Conservation (phyloP, 2,113 vertebrate species). For the Falcunculus frontatus region DNA sequence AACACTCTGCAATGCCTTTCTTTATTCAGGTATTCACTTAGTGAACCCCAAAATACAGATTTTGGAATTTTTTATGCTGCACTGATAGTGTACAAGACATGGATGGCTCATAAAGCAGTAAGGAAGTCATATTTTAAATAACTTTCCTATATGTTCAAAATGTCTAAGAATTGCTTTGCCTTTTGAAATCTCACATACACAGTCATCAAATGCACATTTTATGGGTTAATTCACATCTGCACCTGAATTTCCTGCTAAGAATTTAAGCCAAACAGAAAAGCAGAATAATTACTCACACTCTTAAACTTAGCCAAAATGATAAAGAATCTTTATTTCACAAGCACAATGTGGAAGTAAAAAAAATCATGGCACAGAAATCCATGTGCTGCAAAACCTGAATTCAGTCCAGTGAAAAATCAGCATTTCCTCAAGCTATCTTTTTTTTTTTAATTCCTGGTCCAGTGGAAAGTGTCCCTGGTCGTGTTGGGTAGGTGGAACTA, state of each 20-base stretch:
- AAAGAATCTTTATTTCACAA: neutral
- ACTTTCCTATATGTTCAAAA: neutral
- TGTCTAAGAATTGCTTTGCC: neutral
- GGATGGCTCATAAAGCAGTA: neutral
- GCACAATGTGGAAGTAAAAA: neutral
- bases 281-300: neutral
- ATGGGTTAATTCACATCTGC: neutral
- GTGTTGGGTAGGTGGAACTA: rapidly evolving
- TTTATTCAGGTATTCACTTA: neutral
- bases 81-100: neutral
- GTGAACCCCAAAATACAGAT: neutral
- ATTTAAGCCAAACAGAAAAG: neutral
- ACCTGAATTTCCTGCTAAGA: neutral
- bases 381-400: neutral
- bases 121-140: neutral
- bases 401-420: neutral
- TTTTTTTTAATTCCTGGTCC: neutral
- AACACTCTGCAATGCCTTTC: neutral
- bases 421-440: neutral
- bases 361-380: neutral
- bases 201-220: neutral
- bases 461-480: neutral
- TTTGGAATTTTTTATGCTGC: neutral
- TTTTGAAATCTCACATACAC: neutral
- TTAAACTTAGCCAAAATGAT: neutral